Conservation (phyloP, 1,140 invertebrate genomes). For the Babylonia areolata region DNA sequence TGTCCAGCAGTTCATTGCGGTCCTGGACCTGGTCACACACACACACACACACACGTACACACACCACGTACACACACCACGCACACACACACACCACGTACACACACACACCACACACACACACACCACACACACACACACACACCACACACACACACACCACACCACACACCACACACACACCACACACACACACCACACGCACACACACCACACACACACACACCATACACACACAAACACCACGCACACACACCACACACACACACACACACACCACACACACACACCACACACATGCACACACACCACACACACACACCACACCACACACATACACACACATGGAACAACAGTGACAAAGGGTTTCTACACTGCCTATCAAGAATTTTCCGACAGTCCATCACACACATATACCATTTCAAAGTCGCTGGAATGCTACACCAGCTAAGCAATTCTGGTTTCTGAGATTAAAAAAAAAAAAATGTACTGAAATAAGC, state of each 20-base stretch:
- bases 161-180: too few species aligned
- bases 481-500: too few species aligned
- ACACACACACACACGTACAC: too few species aligned
- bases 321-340: not conserved
- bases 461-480: too few species aligned
- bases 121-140: not conserved
- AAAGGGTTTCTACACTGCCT: too few species aligned
- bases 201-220: not conserved
- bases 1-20: slow-evolving; percentile 85
- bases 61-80: slow-evolving; percentile 25
- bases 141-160: too few species aligned
- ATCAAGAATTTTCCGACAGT: too few species aligned
- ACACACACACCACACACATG: not conserved
- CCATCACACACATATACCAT: too few species aligned
- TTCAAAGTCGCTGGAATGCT: too few species aligned
- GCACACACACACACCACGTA: too few species aligned
- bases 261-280: not conserved
- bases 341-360: too few species aligned
- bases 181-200: slow-evolving; percentile 2
- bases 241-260: not conserved
- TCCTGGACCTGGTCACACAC: slow-evolving; percentile 80
- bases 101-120: not conserved
- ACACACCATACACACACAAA: not conserved
- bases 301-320: not conserved
- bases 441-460: too few species aligned